Evolutionary conservation across 2,113 vertebrate genomes (phyloP).

Genomic region (Nansenia antarctica): DNA sequence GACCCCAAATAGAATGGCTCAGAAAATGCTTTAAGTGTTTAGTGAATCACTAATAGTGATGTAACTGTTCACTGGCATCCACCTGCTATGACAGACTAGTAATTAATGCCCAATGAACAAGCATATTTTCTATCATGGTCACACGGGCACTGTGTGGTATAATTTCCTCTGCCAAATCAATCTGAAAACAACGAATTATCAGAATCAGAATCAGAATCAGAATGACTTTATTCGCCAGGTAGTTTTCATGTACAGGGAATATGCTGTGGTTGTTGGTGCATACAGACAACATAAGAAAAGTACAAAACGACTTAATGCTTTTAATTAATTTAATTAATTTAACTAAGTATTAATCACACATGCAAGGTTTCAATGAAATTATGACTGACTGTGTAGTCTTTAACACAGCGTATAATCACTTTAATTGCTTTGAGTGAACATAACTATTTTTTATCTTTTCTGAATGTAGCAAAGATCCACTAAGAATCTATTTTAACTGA

Average conservation of each 20-base stretch:
- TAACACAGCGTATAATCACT: neutral
- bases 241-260: no score
- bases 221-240: no score
- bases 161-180: neutral
- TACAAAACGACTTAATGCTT: no score
- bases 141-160: neutral
- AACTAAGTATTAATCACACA: no score
- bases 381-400: neutral
- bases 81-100: neutral
- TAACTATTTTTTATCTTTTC: neutral
- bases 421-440: neutral
- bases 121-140: neutral
- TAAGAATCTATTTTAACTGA: no score
- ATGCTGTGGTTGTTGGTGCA: no score
- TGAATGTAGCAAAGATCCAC: neutral
- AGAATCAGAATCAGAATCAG: no score
- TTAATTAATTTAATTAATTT: no score
- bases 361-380: no score
- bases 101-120: neutral
- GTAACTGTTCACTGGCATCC: neutral
- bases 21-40: neutral
- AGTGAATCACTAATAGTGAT: no score
- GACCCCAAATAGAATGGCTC: conserved; percentile 7
- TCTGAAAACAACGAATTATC: neutral
- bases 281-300: no score